A percentile compares a stretch with the other conserved stretches of the same genome.
Evolutionary conservation across 1,140 invertebrate species (phyloP).

Genomic region (Mactra quadrangularis): DNA sequence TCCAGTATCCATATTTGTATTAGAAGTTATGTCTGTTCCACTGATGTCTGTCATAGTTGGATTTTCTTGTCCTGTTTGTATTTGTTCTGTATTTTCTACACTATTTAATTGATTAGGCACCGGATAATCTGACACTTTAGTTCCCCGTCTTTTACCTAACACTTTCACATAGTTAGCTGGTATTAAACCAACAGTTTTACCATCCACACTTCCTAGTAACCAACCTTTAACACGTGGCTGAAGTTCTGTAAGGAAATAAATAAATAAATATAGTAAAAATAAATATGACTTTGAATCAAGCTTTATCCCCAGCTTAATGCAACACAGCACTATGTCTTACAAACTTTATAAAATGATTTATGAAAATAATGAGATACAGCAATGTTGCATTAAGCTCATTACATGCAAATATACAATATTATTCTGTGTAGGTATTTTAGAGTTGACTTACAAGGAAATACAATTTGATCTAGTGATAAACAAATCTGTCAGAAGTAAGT

Average conservation of each 20-base stretch:
- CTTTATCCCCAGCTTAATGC: no score
- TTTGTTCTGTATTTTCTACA: conserved; percentile 5
- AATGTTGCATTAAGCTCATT: no score
- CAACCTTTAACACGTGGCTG: conserved; percentile 87
- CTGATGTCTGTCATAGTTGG: not conserved
- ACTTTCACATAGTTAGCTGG: conserved; percentile 92
- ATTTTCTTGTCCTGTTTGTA: not conserved
- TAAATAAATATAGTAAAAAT: not conserved
- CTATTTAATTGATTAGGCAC: conserved; percentile 35
- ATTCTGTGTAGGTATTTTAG: no score
- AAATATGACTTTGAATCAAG: no score
- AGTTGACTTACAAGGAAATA: no score
- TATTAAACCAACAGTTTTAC: conserved; percentile 89
- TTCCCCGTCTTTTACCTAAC: conserved; percentile 78
- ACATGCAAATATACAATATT: no score
- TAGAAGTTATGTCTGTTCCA: not conserved
- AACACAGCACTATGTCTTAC: no score
- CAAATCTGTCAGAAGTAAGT: no score
- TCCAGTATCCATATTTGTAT: not conserved
- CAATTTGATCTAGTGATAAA: no score
- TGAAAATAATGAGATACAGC: no score
- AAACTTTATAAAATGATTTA: no score
- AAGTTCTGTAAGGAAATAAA: conserved; percentile 82
- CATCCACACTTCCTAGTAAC: conserved; percentile 86
- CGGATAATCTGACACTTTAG: conserved; percentile 54